phyloP scores from a whole-genome alignment of 2,113 vertebrate species.

The Hoplias malabaricus region DNA sequence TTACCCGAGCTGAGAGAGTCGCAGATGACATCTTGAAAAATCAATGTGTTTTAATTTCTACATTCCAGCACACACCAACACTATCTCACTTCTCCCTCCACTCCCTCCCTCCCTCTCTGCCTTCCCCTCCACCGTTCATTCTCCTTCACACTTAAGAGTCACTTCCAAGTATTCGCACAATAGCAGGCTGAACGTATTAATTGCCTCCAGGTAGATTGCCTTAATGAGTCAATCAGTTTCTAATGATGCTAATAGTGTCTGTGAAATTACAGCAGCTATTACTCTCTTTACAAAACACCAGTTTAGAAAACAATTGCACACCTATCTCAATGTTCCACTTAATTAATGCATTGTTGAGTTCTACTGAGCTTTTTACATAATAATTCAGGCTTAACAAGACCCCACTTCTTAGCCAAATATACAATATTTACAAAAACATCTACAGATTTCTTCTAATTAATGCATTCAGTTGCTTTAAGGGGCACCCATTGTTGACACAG shows the following conservation, averaged over 20 bases:
- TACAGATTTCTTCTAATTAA: not conserved
- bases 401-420: constrained; percentile 1
- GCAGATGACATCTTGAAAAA: constrained; percentile 1
- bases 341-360: constrained; percentile 39
- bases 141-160: not conserved
- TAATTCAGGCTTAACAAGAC: constrained; percentile 41
- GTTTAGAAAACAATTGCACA: constrained; percentile 33
- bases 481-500: not conserved
- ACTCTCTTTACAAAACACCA: constrained; percentile 32
- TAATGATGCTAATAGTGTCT: constrained; percentile 40
- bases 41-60: constrained; percentile 10
- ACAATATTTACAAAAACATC: not conserved
- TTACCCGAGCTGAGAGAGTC: not conserved
- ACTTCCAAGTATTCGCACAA: not conserved
- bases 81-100: not conserved
- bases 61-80: constrained; percentile 4
- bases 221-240: constrained; percentile 44
- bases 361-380: constrained; percentile 8
- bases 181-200: constrained; percentile 12
- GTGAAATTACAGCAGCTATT: constrained; percentile 39
- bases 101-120: not conserved
- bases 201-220: not conserved
- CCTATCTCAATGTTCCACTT: constrained; percentile 30
- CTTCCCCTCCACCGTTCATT: not conserved
- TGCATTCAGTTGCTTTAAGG: not conserved